These are phyloP conservation scores for Drosophila tropicalis DNA, from an alignment of 1,140 invertebrate genomes.

Conservation along the genomic window DNA sequence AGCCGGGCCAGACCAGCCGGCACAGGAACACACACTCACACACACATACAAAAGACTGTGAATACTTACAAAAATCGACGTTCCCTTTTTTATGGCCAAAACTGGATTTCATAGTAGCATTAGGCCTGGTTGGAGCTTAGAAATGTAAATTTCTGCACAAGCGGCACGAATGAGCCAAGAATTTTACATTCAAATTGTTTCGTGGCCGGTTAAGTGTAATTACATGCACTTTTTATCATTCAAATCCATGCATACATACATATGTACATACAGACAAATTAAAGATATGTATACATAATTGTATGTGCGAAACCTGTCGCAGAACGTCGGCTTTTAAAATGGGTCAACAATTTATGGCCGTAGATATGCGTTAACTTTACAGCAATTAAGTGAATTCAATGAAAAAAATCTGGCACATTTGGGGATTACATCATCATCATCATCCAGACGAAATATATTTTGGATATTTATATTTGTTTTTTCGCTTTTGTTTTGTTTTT, in stretches of 20 bases:
- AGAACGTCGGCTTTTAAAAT: conserved; percentile 69
- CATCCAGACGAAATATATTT: conserved; percentile 49
- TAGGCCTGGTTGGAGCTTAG: conserved; percentile 54
- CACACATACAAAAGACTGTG: conserved; percentile 18
- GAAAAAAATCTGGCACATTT: conserved; percentile 68
- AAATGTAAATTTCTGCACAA: conserved; percentile 57
- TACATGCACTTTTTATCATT: conserved; percentile 76
- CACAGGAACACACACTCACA: conserved; percentile 22
- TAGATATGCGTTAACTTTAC: conserved; percentile 57
- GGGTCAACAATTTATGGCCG: conserved; percentile 75
- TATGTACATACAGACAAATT: neutral
- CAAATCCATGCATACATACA: conserved; percentile 4
- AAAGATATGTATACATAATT: neutral
- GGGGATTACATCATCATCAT: conserved; percentile 63
- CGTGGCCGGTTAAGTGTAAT: conserved; percentile 68
- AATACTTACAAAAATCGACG: conserved; percentile 39
- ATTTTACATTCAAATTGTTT: conserved; percentile 72
- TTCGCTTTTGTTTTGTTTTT: conserved; percentile 6
- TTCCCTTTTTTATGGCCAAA: conserved; percentile 79
- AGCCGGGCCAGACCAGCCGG: conserved; percentile 43
- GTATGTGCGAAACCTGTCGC: conserved; percentile 30
- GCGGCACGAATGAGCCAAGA: conserved; percentile 9
- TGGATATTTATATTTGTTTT: conserved; percentile 37
- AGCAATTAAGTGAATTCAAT: conserved; percentile 74
- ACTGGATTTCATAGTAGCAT: conserved; percentile 68